Conservation (phyloP, 2,113 vertebrate genomes). For the Bubalus kerabau region DNA sequence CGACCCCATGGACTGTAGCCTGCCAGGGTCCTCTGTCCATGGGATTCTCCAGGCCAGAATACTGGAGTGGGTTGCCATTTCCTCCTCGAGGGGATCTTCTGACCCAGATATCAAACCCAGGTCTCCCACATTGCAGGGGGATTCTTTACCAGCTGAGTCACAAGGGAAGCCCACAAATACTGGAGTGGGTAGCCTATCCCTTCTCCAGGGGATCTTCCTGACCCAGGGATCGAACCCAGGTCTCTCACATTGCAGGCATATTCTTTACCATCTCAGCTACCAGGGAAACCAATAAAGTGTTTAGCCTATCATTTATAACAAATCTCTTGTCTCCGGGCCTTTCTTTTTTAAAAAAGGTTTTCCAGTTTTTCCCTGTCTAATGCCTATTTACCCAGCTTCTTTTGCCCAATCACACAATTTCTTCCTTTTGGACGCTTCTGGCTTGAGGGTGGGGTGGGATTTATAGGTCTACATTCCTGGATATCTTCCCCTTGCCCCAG, state of each 20-base stretch:
- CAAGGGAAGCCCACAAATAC: not conserved
- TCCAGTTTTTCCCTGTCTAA: not conserved
- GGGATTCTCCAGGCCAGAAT: not conserved
- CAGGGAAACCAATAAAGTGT: not conserved
- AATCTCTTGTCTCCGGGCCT: not conserved
- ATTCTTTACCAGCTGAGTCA: not conserved
- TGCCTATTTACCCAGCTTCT: not conserved
- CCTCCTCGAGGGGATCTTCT: not conserved
- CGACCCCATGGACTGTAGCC: not conserved
- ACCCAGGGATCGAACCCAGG: not conserved
- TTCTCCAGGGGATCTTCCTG: not conserved
- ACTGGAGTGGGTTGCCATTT: not conserved
- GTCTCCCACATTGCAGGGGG: not conserved
- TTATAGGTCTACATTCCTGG: not conserved
- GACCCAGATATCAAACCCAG: not conserved
- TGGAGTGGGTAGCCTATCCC: not conserved
- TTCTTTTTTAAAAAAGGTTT: not conserved
- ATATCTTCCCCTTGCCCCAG: not conserved
- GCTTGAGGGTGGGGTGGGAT: not conserved
- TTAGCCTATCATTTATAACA: not conserved
- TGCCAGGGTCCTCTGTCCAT: not conserved
- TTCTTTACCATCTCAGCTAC: not conserved
- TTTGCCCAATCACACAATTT: fast-evolving
- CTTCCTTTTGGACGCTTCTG: not conserved
- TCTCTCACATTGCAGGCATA: not conserved